Conservation (phyloP, 2,797 vertebrate species). For the Craterocephalus amniculus region DNA sequence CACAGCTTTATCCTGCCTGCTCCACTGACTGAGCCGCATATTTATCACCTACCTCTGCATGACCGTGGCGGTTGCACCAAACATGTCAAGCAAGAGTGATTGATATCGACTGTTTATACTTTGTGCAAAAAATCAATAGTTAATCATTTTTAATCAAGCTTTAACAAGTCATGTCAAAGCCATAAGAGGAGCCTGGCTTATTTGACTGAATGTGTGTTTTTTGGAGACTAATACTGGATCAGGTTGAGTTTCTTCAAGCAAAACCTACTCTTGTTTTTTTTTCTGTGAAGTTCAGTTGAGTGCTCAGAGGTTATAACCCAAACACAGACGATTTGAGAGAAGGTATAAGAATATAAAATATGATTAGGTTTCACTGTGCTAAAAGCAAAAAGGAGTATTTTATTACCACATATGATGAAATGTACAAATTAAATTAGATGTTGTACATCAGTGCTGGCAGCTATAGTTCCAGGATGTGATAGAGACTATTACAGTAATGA, state of each 20-base stretch:
- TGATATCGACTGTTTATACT: conserved; percentile 42
- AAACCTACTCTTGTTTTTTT: conserved; percentile 26
- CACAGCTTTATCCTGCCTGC: conserved; percentile 56
- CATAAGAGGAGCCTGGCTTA: conserved; percentile 2
- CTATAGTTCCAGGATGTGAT: conserved; percentile 26
- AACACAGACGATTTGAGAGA: conserved; percentile 59
- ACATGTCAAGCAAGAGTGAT: conserved; percentile 56
- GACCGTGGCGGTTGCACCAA: conserved; percentile 58
- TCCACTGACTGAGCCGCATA: conserved; percentile 60
- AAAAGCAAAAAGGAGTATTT: conserved; percentile 54
- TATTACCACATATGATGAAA: conserved; percentile 69
- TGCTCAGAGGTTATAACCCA: conserved; percentile 56
- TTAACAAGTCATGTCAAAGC: conserved; percentile 57
- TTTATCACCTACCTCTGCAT: conserved; percentile 64
- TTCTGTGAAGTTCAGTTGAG: conserved; percentile 33
- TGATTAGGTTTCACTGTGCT: conserved; percentile 59
- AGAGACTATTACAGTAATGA: conserved; percentile 30
- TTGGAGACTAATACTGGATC: conserved; percentile 31
- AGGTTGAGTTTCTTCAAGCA: conserved; percentile 55
- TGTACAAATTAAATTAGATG: conserved; percentile 71
- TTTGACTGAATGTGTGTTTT: conserved; percentile 26
- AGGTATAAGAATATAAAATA: conserved; percentile 70
- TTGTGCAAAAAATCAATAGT: conserved; percentile 56
- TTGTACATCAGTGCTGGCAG: conserved; percentile 58
- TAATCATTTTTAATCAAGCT: conserved; percentile 64